Base-by-base conservation (phyloP, 2,888 invertebrate genomes). In the Operophtera brumata region DNA sequence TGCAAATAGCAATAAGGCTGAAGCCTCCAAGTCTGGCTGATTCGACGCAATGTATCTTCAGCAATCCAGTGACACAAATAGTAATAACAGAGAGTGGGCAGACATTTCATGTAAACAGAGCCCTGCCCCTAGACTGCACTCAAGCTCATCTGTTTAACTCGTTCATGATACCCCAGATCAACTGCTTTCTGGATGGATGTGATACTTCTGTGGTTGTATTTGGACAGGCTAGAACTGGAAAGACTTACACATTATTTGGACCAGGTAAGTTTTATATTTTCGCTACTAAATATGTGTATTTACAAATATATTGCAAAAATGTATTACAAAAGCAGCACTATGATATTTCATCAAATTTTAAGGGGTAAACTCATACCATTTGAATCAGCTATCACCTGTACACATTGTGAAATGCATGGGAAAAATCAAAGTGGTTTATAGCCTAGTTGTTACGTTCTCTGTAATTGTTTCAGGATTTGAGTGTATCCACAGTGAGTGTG, bases 131-230 rank as follows among this genome's bases (percentile, higher is more conserved):
- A 11, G 92, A 93, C 69, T 93, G 93, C 64, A 91, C 92, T 4
- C 94, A 94, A 73, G 91, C 90, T 49, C 90, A 93, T 66, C 80
- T 94, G 1, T 94, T 93, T 65, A 91, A 91, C 63, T 92, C 93
- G 30, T 91, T 93, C 43, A 92, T 94, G 68, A 91, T 92, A 69
- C 94, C 94, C 2, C 87, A 94, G 71, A 91, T 94, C 14, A 92
- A 92, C 67, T 91, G 92, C 65, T 92, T 94, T 63, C 77, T 94
- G 44, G 94, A 94, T 80, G 95, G 95, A 13, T 94, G 94, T 73
- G 94, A 94, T 82, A 93, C 94, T n/a, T 94, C 94, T 1, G 91
- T 94, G 36, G 93, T 94, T 8, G 92, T 93, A 25, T 92, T 93
- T 70, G 94, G 94, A 0, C 94, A 95, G 74, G 82, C 86, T 8